Conservation (phyloP, 2,113 vertebrate species). For the Syrrhaptes paradoxus region DNA sequence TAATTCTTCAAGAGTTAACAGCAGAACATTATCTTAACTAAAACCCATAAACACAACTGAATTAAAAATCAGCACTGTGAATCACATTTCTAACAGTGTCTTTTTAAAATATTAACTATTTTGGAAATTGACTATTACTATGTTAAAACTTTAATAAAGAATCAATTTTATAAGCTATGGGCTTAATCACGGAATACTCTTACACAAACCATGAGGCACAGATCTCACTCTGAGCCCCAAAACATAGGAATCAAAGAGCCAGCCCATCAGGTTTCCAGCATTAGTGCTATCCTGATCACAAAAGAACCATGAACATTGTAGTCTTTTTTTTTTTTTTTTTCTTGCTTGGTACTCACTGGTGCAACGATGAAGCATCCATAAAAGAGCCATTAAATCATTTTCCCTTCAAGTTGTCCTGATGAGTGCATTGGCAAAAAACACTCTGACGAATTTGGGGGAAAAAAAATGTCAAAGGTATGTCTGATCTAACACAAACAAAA, state of each 20-base stretch:
- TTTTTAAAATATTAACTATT: background rate
- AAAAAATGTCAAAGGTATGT: background rate
- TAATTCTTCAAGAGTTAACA: background rate
- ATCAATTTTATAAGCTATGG: background rate
- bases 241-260: background rate
- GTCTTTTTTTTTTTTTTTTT: background rate
- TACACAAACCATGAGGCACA: background rate
- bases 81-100: background rate
- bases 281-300: background rate
- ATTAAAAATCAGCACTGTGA: slow-evolving; percentile 14
- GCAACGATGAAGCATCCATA: background rate
- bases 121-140: background rate
- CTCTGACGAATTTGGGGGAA: background rate
- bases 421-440: background rate
- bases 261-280: background rate
- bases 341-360: background rate
- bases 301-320: background rate
- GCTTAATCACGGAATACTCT: background rate
- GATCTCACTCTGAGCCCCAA: background rate
- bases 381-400: slow-evolving; percentile 5
- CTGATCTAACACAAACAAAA: background rate
- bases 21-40: background rate
- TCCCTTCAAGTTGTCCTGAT: slow-evolving; percentile 16
- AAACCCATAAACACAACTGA: background rate
- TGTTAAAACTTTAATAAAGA: slow-evolving; percentile 24